Evolutionary conservation across 1,140 invertebrate species (phyloP).

Genomic region (Cotesia vestalis): DNA sequence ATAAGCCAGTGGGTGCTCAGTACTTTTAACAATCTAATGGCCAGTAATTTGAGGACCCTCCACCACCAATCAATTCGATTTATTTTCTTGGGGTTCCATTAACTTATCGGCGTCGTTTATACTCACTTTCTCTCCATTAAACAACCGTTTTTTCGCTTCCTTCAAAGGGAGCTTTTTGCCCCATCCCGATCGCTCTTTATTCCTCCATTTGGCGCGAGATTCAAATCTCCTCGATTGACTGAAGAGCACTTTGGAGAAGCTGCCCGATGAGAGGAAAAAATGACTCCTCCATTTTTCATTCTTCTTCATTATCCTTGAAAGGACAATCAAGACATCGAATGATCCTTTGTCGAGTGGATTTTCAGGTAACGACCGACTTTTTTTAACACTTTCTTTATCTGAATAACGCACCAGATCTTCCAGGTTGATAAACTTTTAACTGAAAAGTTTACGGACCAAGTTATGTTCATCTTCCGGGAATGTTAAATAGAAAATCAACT

Average conservation of each 20-base stretch:
- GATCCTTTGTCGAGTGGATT: neutral
- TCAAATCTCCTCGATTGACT: slow-evolving; percentile 16
- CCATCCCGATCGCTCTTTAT: neutral
- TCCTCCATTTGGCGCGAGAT: slow-evolving; percentile 9
- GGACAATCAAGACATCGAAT: slow-evolving; percentile 14
- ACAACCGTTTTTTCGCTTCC: neutral
- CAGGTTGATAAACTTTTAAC: neutral
- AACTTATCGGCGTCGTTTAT: slow-evolving; percentile 9
- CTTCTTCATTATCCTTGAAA: neutral
- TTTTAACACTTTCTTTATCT: neutral
- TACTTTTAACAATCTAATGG: slow-evolving; percentile 17
- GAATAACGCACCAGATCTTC: neutral
- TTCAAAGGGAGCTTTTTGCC: neutral
- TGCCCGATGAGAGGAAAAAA: neutral
- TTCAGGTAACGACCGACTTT: neutral
- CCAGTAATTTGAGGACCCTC: slow-evolving; percentile 14
- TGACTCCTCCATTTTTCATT: neutral
- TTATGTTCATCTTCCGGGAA: neutral
- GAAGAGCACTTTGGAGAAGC: slow-evolving; percentile 4
- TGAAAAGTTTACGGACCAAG: too few species aligned
- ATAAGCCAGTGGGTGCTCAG: neutral
- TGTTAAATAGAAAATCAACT: neutral
- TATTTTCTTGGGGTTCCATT: neutral
- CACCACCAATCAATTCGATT: slow-evolving; percentile 6
- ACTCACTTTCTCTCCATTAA: neutral